A percentile compares a stretch with the other conserved stretches of the same genome.
phyloP scores from a whole-genome alignment of 2,888 invertebrate species.

The Baronia brevicornis region DNA sequence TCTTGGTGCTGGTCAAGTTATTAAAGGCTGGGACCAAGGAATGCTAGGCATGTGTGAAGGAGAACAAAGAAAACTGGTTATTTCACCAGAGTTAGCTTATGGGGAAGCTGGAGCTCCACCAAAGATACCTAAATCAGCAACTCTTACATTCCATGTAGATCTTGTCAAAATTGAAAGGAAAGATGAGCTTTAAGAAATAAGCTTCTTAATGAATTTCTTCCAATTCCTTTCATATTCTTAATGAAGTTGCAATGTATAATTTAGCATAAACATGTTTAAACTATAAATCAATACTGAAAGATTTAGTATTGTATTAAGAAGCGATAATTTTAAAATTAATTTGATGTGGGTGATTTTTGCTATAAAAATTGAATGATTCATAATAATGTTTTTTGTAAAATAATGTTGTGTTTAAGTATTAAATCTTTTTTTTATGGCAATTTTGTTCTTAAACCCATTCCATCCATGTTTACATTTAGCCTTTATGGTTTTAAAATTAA shows the following conservation, averaged over 20 bases:
- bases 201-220: too few species aligned
- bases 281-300: background rate
- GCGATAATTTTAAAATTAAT: background rate
- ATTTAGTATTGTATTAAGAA: background rate
- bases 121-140: slow-evolving; percentile 87
- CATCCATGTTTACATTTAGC: too few species aligned
- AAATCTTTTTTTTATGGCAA: too few species aligned
- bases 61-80: slow-evolving; percentile 88
- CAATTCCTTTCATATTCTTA: too few species aligned
- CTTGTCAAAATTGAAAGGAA: slow-evolving; percentile 83
- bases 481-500: too few species aligned
- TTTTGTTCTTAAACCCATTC: too few species aligned
- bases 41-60: slow-evolving; percentile 92
- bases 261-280: too few species aligned
- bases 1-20: slow-evolving; percentile 89
- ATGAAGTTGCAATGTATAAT: too few species aligned
- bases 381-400: too few species aligned
- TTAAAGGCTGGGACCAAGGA: slow-evolving; percentile 94
- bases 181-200: slow-evolving; percentile 63
- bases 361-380: background rate
- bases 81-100: slow-evolving; percentile 90
- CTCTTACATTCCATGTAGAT: slow-evolving; percentile 88
- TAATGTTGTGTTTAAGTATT: too few species aligned
- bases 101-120: slow-evolving; percentile 88
- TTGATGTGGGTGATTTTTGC: background rate